Evolutionary conservation across 2,113 vertebrate genomes (phyloP), one percentile per base, ranked within the genome.

Genomic region (Phasianus colchicus): DNA sequence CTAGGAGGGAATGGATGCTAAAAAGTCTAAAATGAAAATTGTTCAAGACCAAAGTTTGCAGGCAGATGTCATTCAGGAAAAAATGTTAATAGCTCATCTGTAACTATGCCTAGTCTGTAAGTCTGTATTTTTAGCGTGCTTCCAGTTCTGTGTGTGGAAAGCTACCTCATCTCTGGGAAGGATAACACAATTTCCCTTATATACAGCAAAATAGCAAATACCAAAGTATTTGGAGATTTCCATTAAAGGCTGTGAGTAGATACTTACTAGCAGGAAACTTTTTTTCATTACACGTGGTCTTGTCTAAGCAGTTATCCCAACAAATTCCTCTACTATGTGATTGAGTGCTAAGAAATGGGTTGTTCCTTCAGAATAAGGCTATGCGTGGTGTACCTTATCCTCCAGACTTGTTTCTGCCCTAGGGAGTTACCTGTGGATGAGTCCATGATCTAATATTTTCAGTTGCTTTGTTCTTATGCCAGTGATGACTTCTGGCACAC

Each of bases 181-280:
- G 22, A 29, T 13, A 24, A 75, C 54, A 34, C 45, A 34, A 17
- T 55, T 93, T 95, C 65, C 69, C 69, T 72, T 88, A 32, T 9
- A 25, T 58, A 27, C 14, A 90, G 64, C 48, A 64, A 75, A 89
- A 34, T 13, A 63, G 72, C 10, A 36, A 45, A 74, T 72, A 92
- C 52, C 54, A 11, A 19, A 70, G 67, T 74, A 48, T 87, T 79
- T 64, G 25, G 57, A 76, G 80, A 72, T 82, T 70, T 82, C 77
- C 63, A 70, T 86, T 86, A 88, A 93, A 96, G 76, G 60, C 57
- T 78, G 32, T 58, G 67, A 88, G 34, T 38, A 47, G 38, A 36
- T 81, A 11, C 27, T 86, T 92, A 66, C 63, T 92, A 65, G 74
- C 66, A 77, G 55, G 70, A 78, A 82, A 11, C 73, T 65, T 74